These are phyloP conservation scores for Mylabris sibirica DNA, from an alignment of 2,888 invertebrate genomes.

Conservation along the genomic window DNA sequence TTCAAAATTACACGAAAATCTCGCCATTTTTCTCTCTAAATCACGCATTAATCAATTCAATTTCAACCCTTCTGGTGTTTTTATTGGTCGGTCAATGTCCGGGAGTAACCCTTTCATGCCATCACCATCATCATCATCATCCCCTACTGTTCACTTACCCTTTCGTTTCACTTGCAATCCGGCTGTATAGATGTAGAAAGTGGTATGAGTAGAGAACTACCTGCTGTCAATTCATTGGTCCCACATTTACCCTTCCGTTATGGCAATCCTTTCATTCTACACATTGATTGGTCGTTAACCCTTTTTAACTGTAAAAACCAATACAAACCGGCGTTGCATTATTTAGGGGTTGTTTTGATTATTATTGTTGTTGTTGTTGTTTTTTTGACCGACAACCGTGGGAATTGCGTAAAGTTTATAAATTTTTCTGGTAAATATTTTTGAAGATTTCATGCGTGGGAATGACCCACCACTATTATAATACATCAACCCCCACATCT, in stretches of 20 bases:
- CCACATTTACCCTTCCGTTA: slow-evolving; percentile 35
- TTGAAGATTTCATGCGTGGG: slow-evolving; percentile 13
- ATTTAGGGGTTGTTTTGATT: slow-evolving; percentile 5
- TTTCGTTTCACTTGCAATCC: slow-evolving; percentile 18
- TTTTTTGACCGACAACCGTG: background rate
- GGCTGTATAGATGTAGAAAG: slow-evolving; percentile 28
- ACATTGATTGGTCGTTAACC: slow-evolving; percentile 35
- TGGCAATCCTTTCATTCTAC: slow-evolving; percentile 30
- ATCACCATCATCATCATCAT: background rate
- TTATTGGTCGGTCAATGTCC: slow-evolving; percentile 41
- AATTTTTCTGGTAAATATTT: background rate
- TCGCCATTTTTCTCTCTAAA: slow-evolving; percentile 13
- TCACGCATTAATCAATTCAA: slow-evolving; percentile 44
- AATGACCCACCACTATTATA: slow-evolving; percentile 14
- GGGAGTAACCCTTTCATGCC: slow-evolving; percentile 24
- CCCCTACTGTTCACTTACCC: slow-evolving; percentile 19
- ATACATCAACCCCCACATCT: background rate
- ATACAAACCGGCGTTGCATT: background rate
- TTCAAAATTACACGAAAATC: background rate
- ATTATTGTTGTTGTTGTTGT: background rate
- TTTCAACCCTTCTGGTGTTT: slow-evolving; percentile 48
- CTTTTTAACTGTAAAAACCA: slow-evolving; percentile 16
- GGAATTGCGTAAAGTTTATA: slow-evolving; percentile 12
- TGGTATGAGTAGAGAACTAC: slow-evolving; percentile 25
- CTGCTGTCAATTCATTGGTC: slow-evolving; percentile 31